Evolutionary conservation across 2,888 invertebrate genomes (phyloP).

Genomic region (Archips crataeganus): DNA sequence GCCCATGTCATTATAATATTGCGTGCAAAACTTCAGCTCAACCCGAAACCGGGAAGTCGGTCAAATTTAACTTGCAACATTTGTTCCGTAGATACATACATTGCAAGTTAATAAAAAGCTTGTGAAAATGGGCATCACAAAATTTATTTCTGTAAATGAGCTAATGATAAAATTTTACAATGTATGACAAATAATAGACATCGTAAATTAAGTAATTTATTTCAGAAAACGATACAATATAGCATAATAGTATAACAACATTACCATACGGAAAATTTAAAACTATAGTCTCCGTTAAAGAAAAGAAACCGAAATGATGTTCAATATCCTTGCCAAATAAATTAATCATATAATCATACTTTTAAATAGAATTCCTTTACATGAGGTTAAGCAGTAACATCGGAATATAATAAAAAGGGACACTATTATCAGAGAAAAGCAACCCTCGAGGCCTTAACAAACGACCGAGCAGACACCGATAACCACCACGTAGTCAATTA

Average conservation of each 20-base stretch:
- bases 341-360: slow-evolving; percentile 58
- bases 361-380: slow-evolving; percentile 50
- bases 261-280: slow-evolving; percentile 72
- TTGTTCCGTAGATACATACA: no score
- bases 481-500: background rate
- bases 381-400: slow-evolving; percentile 44
- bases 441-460: slow-evolving; percentile 16
- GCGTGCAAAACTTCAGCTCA: no score
- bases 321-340: slow-evolving; percentile 55
- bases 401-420: slow-evolving; percentile 28
- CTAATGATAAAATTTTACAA: no score
- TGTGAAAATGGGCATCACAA: no score
- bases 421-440: slow-evolving; percentile 16
- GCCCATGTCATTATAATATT: no score
- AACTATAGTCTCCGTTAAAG: slow-evolving; percentile 60
- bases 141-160: slow-evolving; percentile 7
- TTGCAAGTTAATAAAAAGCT: no score
- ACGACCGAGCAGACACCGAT: slow-evolving; percentile 8
- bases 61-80: no score
- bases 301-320: slow-evolving; percentile 57
- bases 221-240: slow-evolving; percentile 84
- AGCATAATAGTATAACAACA: slow-evolving; percentile 82
- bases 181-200: slow-evolving; percentile 38
- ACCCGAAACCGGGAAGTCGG: no score
- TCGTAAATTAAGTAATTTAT: slow-evolving; percentile 84